Evolutionary conservation across 2,797 vertebrate species (phyloP).

Genomic region (Rhinoraja longicauda): DNA sequence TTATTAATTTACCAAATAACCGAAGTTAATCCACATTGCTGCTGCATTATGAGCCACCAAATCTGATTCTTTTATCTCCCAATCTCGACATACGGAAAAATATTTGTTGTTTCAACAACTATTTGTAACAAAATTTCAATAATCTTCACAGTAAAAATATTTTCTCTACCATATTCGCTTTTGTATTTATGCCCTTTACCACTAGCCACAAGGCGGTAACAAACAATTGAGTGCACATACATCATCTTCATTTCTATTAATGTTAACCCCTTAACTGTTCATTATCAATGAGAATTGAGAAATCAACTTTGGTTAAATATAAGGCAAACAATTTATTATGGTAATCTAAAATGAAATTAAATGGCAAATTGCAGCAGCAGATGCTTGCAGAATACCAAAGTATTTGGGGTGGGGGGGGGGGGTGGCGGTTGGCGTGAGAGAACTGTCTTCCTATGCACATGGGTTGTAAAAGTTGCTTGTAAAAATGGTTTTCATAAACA

Average conservation of each 20-base stretch:
- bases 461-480: not conserved
- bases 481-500: not conserved
- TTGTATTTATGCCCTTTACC: not conserved
- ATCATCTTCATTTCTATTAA: not conserved
- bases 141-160: not conserved
- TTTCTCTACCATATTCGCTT: not conserved
- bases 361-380: too few species aligned
- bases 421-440: too few species aligned
- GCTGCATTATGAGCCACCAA: not conserved
- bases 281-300: too few species aligned
- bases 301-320: too few species aligned
- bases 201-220: not conserved
- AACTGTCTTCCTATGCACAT: not conserved
- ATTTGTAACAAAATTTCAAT: not conserved
- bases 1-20: not conserved
- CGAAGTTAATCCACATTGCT: not conserved
- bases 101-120: not conserved
- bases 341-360: too few species aligned
- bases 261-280: not conserved
- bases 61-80: not conserved
- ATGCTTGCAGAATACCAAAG: not conserved
- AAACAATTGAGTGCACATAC: not conserved
- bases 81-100: not conserved
- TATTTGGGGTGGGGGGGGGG: not conserved
- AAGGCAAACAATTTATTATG: too few species aligned